phyloP scores from a whole-genome alignment of 1,140 invertebrate genomes.

The Lerema accius region DNA sequence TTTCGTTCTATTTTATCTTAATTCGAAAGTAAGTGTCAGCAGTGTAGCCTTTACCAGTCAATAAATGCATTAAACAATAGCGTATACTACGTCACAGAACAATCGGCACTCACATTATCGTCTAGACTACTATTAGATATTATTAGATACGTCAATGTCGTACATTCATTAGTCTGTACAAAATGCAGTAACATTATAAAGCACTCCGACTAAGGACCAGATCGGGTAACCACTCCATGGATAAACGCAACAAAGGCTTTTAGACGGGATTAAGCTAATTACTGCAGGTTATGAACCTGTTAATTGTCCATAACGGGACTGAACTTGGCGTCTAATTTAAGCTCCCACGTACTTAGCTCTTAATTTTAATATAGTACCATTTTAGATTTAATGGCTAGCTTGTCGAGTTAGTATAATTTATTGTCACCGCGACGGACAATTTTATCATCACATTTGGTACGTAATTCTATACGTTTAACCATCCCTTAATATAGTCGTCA shows the following conservation, averaged over 20 bases:
- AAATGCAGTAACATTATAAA: not conserved
- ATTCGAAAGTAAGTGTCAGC: too few species aligned
- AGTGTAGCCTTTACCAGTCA: too few species aligned
- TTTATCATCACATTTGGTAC: too few species aligned
- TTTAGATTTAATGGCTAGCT: not conserved
- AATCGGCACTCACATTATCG: too few species aligned
- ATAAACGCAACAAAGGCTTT: constrained; percentile 5
- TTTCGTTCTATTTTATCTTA: too few species aligned
- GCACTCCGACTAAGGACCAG: not conserved
- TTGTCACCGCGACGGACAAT: too few species aligned
- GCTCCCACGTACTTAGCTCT: not conserved
- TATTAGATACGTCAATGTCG: too few species aligned
- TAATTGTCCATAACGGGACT: constrained; percentile 7
- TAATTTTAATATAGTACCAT: not conserved
- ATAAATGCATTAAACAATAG: too few species aligned
- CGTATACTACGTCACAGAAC: too few species aligned
- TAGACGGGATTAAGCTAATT: constrained; percentile 6
- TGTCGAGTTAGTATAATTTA: not conserved
- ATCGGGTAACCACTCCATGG: not conserved
- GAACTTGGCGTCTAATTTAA: not conserved
- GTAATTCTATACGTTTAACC: too few species aligned
- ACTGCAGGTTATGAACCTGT: not conserved
- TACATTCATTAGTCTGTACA: not conserved
- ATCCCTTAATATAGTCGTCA: too few species aligned
- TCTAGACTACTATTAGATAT: too few species aligned